Evolutionary conservation across 1,140 invertebrate species (phyloP), one percentile per base, ranked within the genome.

Genomic region (Anastrepha ludens): DNA sequence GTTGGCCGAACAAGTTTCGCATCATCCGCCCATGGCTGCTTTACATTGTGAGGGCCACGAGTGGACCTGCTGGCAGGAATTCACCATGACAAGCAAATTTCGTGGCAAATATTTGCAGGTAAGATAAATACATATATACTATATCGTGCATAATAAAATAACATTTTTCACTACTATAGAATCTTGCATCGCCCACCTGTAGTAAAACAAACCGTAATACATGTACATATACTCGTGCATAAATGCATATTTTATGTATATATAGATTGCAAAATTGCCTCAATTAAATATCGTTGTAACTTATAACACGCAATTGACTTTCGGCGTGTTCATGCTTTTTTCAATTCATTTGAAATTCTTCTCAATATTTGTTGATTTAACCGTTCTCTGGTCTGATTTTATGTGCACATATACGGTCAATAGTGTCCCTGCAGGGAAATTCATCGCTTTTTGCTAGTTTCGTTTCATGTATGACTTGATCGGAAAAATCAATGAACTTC

Each of bases 51-150:
- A 99, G 94, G 98, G 98, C 7, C 96, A 95, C 85, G 95, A 95
- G 39, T 99, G 99, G 99, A 95, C 94, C 58, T 98, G 97, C 93
- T 99, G 98, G 97, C 98, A 99, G 94, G 98, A 99, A 94, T 99
- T 99, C 94, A 98, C 98, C 58, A 99, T 99, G 98, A 97, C 98
- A 64, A 99, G 98, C 90, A 99, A 99, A 95, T 99, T 99, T 93
- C 95, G 98, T 86, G 99, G 99, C 89, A 99, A 99, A 95, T 99
- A 99, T 94, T 95, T 99, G 78, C 97, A 97, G 93, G 91, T 92
- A 15, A 91, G 90, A 89, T 65, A 65, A 13, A 55, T 55, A 55
- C 9, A 55, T 55, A 5, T 55, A 55, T 7, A 55, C 50, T 7
- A 55, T 55, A 8, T 55, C 11, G 50, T 8, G 50, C 50, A 55